These are phyloP conservation scores for Dendroctonus valens DNA, from an alignment of 1,140 invertebrate species.

Conservation along the genomic window DNA sequence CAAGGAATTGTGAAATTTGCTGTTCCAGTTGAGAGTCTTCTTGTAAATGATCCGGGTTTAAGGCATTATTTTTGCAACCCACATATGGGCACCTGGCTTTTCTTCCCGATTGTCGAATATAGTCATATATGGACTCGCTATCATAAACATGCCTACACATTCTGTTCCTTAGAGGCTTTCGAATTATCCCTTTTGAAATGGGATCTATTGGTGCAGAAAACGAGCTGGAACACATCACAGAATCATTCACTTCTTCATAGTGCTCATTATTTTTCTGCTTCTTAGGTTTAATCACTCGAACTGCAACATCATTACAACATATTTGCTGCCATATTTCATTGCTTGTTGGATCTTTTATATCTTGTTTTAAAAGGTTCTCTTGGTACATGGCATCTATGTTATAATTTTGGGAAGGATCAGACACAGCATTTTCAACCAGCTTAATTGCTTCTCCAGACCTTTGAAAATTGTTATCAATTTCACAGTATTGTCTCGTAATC, in stretches of 20 bases:
- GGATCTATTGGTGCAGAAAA: conserved; percentile 42
- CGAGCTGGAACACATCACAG: conserved; percentile 37
- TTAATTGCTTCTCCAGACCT: conserved; percentile 29
- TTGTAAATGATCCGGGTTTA: conserved; percentile 32
- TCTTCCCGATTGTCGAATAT: conserved; percentile 38
- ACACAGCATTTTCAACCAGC: conserved; percentile 30
- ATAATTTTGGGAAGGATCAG: conserved; percentile 18
- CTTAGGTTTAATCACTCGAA: conserved; percentile 28
- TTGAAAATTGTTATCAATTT: conserved; percentile 29
- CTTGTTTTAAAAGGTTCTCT: conserved; percentile 26
- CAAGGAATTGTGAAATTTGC: conserved; percentile 30
- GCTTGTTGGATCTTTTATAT: conserved; percentile 16
- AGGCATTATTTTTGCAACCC: conserved; percentile 38
- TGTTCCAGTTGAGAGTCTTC: conserved; percentile 32
- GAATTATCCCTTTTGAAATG: conserved; percentile 39
- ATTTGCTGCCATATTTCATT: conserved; percentile 37
- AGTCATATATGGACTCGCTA: conserved; percentile 35
- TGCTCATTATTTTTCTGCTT: conserved; percentile 1
- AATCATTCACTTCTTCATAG: conserved; percentile 38
- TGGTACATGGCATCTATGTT: conserved; percentile 38
- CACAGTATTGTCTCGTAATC: conserved; percentile 34
- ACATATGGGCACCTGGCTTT: conserved; percentile 43
- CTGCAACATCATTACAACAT: conserved; percentile 18
- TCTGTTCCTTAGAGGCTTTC: conserved; percentile 38
- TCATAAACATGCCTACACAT: conserved; percentile 43